Evolutionary conservation across 2,797 vertebrate genomes (phyloP).

Genomic region (Fratercula arctica): DNA sequence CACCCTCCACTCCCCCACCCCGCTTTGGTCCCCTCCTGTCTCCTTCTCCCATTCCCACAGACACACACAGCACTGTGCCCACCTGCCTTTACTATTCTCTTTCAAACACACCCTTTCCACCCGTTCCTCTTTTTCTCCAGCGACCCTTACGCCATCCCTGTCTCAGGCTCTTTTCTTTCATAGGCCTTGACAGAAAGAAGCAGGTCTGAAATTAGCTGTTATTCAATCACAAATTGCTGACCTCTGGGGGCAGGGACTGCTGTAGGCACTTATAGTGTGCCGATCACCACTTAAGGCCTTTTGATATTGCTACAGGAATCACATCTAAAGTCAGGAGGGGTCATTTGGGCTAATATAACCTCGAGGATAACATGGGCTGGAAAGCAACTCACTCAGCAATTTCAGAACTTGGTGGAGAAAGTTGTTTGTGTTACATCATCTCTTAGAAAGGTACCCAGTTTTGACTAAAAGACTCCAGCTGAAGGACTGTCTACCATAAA

Average conservation of each 20-base stretch:
- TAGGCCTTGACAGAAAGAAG: not conserved
- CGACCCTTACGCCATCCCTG: not conserved
- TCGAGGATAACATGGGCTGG: not conserved
- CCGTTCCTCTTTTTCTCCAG: not conserved
- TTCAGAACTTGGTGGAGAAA: not conserved
- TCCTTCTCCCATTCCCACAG: not conserved
- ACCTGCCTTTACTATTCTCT: not conserved
- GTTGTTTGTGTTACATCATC: not conserved
- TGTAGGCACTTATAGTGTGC: not conserved
- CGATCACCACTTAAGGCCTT: not conserved
- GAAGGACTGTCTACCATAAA: slow-evolving; percentile 24
- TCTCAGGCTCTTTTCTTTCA: not conserved
- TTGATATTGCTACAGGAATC: slow-evolving; percentile 23
- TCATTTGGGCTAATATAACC: slow-evolving; percentile 34
- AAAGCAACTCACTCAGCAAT: slow-evolving; percentile 30
- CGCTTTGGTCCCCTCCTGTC: not conserved
- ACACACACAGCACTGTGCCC: not conserved
- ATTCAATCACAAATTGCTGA: slow-evolving; percentile 6
- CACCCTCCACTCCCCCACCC: not conserved
- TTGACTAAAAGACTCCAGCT: slow-evolving; percentile 9
- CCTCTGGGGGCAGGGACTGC: not conserved
- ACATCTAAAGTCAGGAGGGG: not conserved
- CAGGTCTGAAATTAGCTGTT: slow-evolving; percentile 12
- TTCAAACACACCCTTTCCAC: not conserved
- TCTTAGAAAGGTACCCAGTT: not conserved